Evolutionary conservation across 2,888 invertebrate genomes (phyloP).

Genomic region (Podabrus alpinus): DNA sequence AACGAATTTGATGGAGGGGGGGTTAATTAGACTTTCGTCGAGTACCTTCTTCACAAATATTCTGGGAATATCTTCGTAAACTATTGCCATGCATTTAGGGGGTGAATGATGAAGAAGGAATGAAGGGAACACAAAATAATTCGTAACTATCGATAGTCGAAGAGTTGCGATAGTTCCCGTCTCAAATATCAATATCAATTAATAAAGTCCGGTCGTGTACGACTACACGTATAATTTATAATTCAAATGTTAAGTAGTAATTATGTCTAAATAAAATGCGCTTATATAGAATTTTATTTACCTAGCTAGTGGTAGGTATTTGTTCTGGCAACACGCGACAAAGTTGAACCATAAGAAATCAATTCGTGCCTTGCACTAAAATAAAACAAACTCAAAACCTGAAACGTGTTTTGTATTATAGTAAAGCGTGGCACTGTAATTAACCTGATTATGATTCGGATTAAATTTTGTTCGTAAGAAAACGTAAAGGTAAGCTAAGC

Average conservation of each 20-base stretch:
- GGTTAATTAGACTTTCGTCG: no score
- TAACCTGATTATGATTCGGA: background rate
- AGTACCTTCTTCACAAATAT: no score
- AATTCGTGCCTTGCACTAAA: conserved; percentile 20
- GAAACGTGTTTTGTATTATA: background rate
- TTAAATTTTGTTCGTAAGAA: background rate
- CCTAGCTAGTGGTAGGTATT: conserved; percentile 7
- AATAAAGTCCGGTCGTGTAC: background rate
- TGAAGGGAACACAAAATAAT: no score
- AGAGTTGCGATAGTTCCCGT: background rate
- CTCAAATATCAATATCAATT: background rate
- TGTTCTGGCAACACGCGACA: conserved; percentile 6
- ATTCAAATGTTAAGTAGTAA: background rate
- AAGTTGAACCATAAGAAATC: conserved; percentile 11
- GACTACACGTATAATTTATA: background rate
- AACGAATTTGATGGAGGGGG: no score
- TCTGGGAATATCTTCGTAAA: no score
- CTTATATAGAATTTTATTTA: conserved; percentile 3
- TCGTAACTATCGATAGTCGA: background rate
- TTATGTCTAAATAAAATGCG: background rate
- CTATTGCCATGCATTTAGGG: no score
- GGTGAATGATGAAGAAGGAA: no score
- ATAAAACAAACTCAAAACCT: background rate
- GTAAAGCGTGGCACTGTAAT: background rate
- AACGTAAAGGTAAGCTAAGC: background rate